Evolutionary conservation across 2,797 vertebrate species (phyloP).

Genomic region (Sebastes nivosus): DNA sequence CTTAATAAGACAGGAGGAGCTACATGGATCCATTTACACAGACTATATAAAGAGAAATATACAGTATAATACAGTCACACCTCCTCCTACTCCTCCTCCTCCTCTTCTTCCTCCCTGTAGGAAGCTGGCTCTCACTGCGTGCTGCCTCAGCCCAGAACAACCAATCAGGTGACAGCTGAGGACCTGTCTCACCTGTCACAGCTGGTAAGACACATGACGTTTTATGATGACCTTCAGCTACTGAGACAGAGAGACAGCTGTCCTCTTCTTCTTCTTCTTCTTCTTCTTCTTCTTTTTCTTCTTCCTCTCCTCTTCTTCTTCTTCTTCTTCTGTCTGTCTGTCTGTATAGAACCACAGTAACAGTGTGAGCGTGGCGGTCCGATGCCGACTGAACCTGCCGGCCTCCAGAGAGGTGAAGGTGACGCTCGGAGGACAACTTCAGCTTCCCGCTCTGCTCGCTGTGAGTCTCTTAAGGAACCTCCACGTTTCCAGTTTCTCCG

Average conservation of each 20-base stretch:
- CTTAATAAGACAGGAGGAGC: not conserved
- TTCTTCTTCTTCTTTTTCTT: not conserved
- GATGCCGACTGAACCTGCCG: conserved; percentile 81
- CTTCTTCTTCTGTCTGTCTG: not conserved
- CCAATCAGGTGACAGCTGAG: conserved; percentile 67
- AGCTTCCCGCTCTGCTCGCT: conserved; percentile 80
- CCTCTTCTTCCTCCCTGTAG: conserved; percentile 34
- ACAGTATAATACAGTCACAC: not conserved
- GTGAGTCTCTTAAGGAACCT: conserved; percentile 76
- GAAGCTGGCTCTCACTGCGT: conserved; percentile 59
- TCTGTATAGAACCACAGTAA: conserved; percentile 87
- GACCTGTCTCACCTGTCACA: conserved; percentile 85
- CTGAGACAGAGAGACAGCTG: not conserved
- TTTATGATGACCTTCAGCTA: not conserved
- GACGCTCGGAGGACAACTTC: conserved; percentile 83
- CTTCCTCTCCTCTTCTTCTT: not conserved
- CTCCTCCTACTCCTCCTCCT: not conserved
- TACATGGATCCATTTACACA: not conserved
- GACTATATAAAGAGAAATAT: not conserved
- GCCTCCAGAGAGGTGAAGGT: conserved; percentile 81
- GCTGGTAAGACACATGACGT: conserved; percentile 78
- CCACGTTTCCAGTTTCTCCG: not conserved
- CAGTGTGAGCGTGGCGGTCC: conserved; percentile 77
- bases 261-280: not conserved
- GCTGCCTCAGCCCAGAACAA: conserved; percentile 36